Evolutionary conservation across 2,888 invertebrate species (phyloP).

Genomic region (Ophion obscuratus): DNA sequence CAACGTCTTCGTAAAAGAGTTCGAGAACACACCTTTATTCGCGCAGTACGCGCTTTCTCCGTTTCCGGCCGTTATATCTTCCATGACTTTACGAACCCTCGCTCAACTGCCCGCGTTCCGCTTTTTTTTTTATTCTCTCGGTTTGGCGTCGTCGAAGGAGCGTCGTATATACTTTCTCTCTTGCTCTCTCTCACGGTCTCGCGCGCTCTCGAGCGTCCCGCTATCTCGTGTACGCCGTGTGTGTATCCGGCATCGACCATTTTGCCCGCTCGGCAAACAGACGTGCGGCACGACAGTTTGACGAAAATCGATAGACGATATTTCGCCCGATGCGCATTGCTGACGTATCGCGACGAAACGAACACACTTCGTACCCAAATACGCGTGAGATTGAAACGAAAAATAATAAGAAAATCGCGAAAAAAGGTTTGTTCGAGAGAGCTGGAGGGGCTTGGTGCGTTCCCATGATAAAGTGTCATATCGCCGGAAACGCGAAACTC

Average conservation of each 20-base stretch:
- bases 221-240: background rate
- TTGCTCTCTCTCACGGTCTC: background rate
- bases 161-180: conserved; percentile 1
- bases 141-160: conserved; percentile 13
- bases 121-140: conserved; percentile 25
- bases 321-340: conserved; percentile 30
- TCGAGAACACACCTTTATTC: background rate
- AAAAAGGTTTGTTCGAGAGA: background rate
- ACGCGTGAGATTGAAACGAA: background rate
- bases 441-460: background rate
- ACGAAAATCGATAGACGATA: conserved; percentile 39
- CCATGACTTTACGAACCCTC: conserved; percentile 31
- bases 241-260: conserved; percentile 31
- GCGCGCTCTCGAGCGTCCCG: conserved; percentile 2
- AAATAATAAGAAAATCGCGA: background rate
- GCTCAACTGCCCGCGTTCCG: background rate
- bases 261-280: conserved; percentile 34
- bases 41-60: background rate
- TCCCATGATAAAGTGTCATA: conserved; percentile 46
- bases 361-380: background rate
- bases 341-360: background rate
- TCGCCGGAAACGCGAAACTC: conserved; percentile 28
- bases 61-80: background rate
- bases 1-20: background rate
- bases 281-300: conserved; percentile 9